A percentile compares a stretch with the other conserved stretches of the same genome.
phyloP scores from a whole-genome alignment of 2,888 invertebrate species.

The Cyrtodaria siliqua region DNA sequence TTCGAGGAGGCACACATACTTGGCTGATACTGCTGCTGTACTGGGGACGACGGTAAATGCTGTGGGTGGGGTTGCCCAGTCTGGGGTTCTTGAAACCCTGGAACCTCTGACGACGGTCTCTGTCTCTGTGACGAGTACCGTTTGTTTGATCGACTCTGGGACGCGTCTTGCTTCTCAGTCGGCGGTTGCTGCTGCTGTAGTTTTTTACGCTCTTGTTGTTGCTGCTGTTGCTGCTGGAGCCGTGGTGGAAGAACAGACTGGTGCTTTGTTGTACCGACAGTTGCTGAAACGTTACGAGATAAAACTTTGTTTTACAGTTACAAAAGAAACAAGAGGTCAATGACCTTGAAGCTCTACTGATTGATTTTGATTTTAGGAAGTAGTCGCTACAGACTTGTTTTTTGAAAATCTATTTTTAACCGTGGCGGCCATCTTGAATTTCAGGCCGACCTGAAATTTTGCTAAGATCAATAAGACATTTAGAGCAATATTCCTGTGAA shows the following conservation, averaged over 20 bases:
- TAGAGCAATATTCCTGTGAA: too few species aligned
- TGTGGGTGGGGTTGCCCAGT: slow-evolving; percentile 14
- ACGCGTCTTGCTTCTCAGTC: slow-evolving; percentile 49
- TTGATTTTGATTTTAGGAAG: too few species aligned
- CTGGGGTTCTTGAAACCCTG: slow-evolving; percentile 66
- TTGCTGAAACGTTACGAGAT: too few species aligned
- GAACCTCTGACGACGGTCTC: slow-evolving; percentile 79
- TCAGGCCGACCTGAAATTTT: too few species aligned
- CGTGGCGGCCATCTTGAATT: too few species aligned
- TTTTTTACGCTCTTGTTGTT: slow-evolving; percentile 42
- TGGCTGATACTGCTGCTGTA: slow-evolving; percentile 31
- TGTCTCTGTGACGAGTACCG: slow-evolving; percentile 90
- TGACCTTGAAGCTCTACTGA: too few species aligned
- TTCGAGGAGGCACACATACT: too few species aligned
- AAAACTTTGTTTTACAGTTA: too few species aligned
- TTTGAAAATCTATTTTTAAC: too few species aligned
- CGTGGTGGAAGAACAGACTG: slow-evolving; percentile 56
- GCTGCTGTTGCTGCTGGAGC: slow-evolving; percentile 61
- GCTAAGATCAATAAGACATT: too few species aligned
- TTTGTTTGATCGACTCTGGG: slow-evolving; percentile 87
- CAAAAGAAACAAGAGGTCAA: too few species aligned
- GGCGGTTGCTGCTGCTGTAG: slow-evolving; percentile 30
- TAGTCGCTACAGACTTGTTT: too few species aligned
- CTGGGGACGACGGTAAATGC: slow-evolving; percentile 8
- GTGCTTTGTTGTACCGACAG: slow-evolving; percentile 48